A percentile compares a stretch with the other conserved stretches of the same genome.
Evolutionary conservation across 2,113 vertebrate species (phyloP).

Genomic region (Indri indri): DNA sequence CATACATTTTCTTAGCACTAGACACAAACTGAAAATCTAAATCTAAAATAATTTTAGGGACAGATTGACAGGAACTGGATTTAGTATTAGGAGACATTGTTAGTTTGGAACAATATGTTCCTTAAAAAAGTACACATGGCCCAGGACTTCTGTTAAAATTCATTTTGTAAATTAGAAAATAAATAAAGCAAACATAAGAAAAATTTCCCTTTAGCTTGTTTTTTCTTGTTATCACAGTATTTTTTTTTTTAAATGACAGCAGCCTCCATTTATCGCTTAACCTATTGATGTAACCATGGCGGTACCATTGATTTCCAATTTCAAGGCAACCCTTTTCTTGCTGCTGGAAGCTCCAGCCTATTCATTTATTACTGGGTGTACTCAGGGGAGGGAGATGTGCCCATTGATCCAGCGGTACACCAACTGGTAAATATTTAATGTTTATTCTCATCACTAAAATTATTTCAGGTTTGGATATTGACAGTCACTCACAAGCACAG

Average conservation of each 20-base stretch:
- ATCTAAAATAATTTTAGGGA: constrained; percentile 66
- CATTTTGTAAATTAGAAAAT: constrained; percentile 49
- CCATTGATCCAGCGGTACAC: constrained; percentile 49
- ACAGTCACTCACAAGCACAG: background rate
- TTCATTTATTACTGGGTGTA: constrained; percentile 65
- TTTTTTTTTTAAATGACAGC: background rate
- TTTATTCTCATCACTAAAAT: constrained; percentile 66
- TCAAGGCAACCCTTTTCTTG: constrained; percentile 43
- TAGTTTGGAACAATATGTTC: constrained; percentile 56
- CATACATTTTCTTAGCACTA: constrained; percentile 17
- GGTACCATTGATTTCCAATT: constrained; percentile 64
- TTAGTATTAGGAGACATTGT: constrained; percentile 53
- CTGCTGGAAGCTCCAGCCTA: constrained; percentile 49
- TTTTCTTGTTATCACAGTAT: background rate
- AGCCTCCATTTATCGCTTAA: constrained; percentile 30
- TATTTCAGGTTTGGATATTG: constrained; percentile 66
- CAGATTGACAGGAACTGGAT: constrained; percentile 60
- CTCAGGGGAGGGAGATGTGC: constrained; percentile 3
- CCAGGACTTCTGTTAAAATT: constrained; percentile 26
- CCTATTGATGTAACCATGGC: constrained; percentile 38
- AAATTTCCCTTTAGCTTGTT: background rate
- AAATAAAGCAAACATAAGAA: constrained; percentile 53
- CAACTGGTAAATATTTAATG: constrained; percentile 74
- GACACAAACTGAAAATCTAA: constrained; percentile 56
- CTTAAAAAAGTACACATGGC: constrained; percentile 49